phyloP scores from a whole-genome alignment of 2,888 invertebrate genomes.

The Protodeltote pygarga region DNA sequence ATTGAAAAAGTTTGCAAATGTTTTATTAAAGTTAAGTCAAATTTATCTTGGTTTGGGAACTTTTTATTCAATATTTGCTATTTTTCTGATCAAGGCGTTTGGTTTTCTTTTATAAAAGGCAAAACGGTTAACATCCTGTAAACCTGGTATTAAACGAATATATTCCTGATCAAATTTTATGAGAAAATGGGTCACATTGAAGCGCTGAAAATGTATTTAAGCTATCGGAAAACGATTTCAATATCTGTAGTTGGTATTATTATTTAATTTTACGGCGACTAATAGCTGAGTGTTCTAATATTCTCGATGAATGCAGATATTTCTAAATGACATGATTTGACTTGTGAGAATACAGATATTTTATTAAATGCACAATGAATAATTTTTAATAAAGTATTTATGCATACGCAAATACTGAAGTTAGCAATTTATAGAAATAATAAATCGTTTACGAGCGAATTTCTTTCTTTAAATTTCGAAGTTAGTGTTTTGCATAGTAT shows the following conservation, averaged over 20 bases:
- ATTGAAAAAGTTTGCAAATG: conserved; percentile 53
- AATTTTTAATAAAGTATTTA: no score
- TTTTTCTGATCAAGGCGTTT: background rate
- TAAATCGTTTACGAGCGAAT: no score
- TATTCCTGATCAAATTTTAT: background rate
- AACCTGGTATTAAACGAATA: background rate
- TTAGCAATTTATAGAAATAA: no score
- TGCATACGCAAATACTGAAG: no score
- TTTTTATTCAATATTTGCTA: conserved; percentile 9
- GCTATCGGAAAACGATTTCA: background rate
- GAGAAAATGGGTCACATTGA: background rate
- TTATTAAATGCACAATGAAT: no score
- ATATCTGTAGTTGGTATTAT: background rate
- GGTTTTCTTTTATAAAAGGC: background rate
- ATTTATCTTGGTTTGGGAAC: background rate
- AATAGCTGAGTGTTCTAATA: no score
- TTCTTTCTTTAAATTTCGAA: no score
- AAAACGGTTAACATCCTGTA: background rate
- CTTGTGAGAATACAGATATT: no score
- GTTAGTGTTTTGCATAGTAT: no score
- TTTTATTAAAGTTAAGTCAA: conserved; percentile 2
- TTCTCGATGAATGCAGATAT: no score
- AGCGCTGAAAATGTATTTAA: background rate
- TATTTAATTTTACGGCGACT: background rate
- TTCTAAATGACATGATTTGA: no score